Evolutionary conservation across 1,140 invertebrate genomes (phyloP), one percentile per base, ranked within the genome.

Genomic region (Anadara kagoshimensis): DNA sequence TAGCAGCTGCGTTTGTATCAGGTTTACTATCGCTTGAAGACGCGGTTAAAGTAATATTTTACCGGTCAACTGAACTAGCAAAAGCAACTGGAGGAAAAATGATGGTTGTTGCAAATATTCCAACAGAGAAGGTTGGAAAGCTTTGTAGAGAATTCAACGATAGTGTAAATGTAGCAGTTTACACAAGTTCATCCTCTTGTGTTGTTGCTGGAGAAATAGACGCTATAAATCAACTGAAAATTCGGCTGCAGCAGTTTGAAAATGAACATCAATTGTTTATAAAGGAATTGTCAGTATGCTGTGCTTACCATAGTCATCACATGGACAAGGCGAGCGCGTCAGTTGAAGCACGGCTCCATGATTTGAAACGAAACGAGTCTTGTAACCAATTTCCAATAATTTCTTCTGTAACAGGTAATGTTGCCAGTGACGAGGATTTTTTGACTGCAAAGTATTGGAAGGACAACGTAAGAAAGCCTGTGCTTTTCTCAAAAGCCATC

Each of bases 261-360:
- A 64, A 57, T 20, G 53, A 44, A 14, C 14, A 56, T 8, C 26
- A 49, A 8, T 61, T 45, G 10, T 24, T 59, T 2, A 5, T 69
- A 22, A 56, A 57, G 11, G 22, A 1, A 22, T 53, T 79, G 0
- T 10, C 69, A 44, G 79, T 83, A 0, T 26, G 72, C n/a, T 76
- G 78, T 57, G 83, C 83, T 0, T 85, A 80, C 58, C 83, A 85
- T 45, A 83, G 81, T 63, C 78, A 79, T 26, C 79, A 84, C 20
- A 78, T 79, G 18, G 70, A 81, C 24, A 10, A 62, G 5, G 72
- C 72, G n/a, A 78, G 67, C 16, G 24, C 18, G 26, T 45, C 66
- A n/a, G 53, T 82, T 16, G 54, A 58, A 36, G 47, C 72, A n/a
- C n/a, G 43, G 20, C 54, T 81, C 0, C 0, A 44, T 0, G 70